Evolutionary conservation across 2,888 invertebrate genomes (phyloP), one percentile per base, ranked within the genome.

Genomic region (Entomobrya proxima): DNA sequence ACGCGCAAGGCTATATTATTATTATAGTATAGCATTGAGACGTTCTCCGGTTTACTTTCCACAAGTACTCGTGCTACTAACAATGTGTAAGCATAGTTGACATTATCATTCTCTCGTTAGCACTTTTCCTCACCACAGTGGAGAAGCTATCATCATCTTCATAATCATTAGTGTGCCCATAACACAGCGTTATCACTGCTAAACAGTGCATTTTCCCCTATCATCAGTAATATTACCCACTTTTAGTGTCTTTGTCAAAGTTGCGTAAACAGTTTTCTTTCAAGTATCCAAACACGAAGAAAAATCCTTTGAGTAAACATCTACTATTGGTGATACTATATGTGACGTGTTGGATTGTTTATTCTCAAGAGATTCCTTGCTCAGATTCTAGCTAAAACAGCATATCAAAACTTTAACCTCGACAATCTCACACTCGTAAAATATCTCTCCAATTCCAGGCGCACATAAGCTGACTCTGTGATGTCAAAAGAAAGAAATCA

Each of bases 401-500:
- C 40, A 55, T 2, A 55, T 13, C 4, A 9, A 64, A 64, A 40
- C 27, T 69, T 69, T n/a, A n/a, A 44, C 44, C 44, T 18, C n/a
- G 27, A 13, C 40, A 40, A 27, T 13, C n/a, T 27, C 27, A 55
- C 2, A 24, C 27, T 27, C n/a, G n/a, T n/a, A 55, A 55, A 21
- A 52, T 15, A 47, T 47, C n/a, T 47, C 13, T 9, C 15, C 5
- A 13, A 7, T 13, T 15, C 13, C 13, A n/a, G 3, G 47, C 2
- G n/a, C 47, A 50, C 15, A 72, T 32, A 40, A 27, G 72, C 30
- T n/a, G n/a, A n/a, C 64, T 32, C n/a, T 44, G 72, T 47, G 27
- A 30, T 30, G n/a, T n/a, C n/a, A n/a, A n/a, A n/a, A 50, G 50
- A 72, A 72, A 50, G 30, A 72, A 72, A 69, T 69, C 69, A 44